Evolutionary conservation across 2,113 vertebrate species (phyloP).

Genomic region (Chaenocephalus aceratus): DNA sequence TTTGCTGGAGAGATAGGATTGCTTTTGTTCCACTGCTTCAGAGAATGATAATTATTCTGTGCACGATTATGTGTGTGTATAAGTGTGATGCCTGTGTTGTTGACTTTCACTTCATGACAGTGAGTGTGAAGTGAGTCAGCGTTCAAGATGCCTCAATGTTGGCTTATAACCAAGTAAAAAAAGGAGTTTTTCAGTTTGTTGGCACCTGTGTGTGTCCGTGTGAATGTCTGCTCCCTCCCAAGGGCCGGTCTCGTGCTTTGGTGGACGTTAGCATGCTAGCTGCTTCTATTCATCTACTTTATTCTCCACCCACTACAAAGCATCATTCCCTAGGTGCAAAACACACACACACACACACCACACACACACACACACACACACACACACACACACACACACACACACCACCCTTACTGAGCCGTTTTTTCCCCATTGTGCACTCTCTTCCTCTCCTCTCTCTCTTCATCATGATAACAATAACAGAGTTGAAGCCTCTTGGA

Average conservation of each 20-base stretch:
- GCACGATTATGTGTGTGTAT: not conserved
- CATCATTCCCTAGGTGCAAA: slow-evolving; percentile 82
- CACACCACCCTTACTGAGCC: slow-evolving; percentile 77
- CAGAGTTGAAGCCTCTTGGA: slow-evolving; percentile 67
- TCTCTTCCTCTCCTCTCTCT: slow-evolving; percentile 23
- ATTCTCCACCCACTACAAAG: slow-evolving; percentile 91
- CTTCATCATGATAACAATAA: slow-evolving; percentile 68
- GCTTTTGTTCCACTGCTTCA: slow-evolving; percentile 23
- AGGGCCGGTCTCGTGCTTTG: slow-evolving; percentile 87
- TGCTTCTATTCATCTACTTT: slow-evolving; percentile 92
- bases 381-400: slow-evolving; percentile 66
- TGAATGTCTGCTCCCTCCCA: slow-evolving; percentile 81
- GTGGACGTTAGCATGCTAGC: slow-evolving; percentile 74
- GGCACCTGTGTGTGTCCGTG: not conserved
- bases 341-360: not conserved
- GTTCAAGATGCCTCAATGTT: slow-evolving; percentile 33
- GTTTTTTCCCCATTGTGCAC: slow-evolving; percentile 78
- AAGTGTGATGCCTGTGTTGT: slow-evolving; percentile 9
- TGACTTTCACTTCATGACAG: slow-evolving; percentile 16
- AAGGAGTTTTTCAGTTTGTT: slow-evolving; percentile 16
- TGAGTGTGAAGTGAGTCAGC: slow-evolving; percentile 27
- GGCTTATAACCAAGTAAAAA: slow-evolving; percentile 43
- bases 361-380: not conserved
- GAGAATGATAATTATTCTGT: slow-evolving; percentile 30
- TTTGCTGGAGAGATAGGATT: slow-evolving; percentile 1